Conservation (phyloP, 2,113 vertebrate species). For the Nibea albiflora region DNA sequence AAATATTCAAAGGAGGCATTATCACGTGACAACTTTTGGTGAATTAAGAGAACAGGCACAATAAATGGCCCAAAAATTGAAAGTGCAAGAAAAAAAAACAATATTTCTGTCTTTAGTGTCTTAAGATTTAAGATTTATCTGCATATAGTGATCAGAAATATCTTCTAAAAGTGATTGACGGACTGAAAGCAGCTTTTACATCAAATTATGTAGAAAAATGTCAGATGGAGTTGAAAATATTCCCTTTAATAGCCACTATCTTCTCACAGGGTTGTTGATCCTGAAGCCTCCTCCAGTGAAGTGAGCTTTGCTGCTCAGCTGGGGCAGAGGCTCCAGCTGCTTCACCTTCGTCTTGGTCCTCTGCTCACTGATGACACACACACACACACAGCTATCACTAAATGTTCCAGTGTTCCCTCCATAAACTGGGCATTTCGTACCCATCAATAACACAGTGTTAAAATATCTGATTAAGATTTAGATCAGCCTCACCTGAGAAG, state of each 20-base stretch:
- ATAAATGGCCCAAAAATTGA: too few species aligned
- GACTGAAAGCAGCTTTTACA: neutral
- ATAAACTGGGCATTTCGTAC: too few species aligned
- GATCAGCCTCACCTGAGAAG: conserved; percentile 60
- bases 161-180: neutral
- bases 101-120: too few species aligned
- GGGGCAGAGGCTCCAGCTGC: conserved; percentile 64
- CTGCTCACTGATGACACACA: conserved; percentile 62
- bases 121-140: neutral
- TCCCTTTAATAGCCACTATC: neutral
- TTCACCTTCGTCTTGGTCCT: conserved; percentile 46
- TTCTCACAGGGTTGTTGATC: conserved; percentile 56
- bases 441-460: neutral
- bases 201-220: neutral
- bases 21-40: too few species aligned
- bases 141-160: neutral
- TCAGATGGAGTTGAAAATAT: too few species aligned
- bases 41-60: too few species aligned
- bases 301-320: conserved; percentile 68
- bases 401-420: too few species aligned
- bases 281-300: conserved; percentile 71
- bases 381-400: conserved; percentile 2
- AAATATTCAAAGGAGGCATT: too few species aligned
- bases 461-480: neutral
- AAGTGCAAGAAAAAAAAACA: too few species aligned